Evolutionary conservation across 1,140 invertebrate genomes (phyloP).

Genomic region (Saccostrea glomerata): DNA sequence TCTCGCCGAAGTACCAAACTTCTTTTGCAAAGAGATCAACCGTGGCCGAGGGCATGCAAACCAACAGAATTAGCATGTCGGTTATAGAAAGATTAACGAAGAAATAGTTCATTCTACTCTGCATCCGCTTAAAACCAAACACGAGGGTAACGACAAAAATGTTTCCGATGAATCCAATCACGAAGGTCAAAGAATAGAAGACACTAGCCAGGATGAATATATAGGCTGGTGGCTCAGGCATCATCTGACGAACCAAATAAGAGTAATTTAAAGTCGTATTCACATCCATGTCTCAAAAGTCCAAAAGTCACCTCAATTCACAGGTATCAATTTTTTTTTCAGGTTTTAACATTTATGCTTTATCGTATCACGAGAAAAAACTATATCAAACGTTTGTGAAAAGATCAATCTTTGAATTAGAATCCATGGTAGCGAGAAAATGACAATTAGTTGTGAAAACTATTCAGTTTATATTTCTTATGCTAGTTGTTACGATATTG

Average conservation of each 20-base stretch:
- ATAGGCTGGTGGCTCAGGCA: slow-evolving; percentile 85
- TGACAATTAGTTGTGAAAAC: too few species aligned
- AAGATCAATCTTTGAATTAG: too few species aligned
- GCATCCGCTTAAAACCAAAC: slow-evolving; percentile 81
- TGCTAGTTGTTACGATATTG: not conserved
- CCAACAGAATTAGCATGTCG: slow-evolving; percentile 89
- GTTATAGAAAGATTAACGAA: slow-evolving; percentile 86
- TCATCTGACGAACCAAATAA: not conserved
- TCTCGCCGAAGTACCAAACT: slow-evolving; percentile 87
- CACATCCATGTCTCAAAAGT: not conserved
- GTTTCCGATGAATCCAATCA: slow-evolving; percentile 68
- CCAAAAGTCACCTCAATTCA: not conserved
- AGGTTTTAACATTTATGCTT: too few species aligned
- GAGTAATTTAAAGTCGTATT: not conserved
- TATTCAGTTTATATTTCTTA: not conserved
- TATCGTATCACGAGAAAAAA: too few species aligned
- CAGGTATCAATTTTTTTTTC: too few species aligned
- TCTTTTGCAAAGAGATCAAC: slow-evolving; percentile 88
- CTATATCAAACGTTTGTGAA: too few species aligned
- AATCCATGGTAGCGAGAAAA: too few species aligned
- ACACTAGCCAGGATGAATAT: slow-evolving; percentile 82
- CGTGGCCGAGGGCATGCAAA: slow-evolving; percentile 92
- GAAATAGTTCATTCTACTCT: slow-evolving; percentile 91
- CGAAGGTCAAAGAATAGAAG: slow-evolving; percentile 64
- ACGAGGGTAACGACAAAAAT: slow-evolving; percentile 66